Evolutionary conservation across 1,140 invertebrate genomes (phyloP), one percentile per base, ranked within the genome.

Genomic region (Lanistes nyassanus): DNA sequence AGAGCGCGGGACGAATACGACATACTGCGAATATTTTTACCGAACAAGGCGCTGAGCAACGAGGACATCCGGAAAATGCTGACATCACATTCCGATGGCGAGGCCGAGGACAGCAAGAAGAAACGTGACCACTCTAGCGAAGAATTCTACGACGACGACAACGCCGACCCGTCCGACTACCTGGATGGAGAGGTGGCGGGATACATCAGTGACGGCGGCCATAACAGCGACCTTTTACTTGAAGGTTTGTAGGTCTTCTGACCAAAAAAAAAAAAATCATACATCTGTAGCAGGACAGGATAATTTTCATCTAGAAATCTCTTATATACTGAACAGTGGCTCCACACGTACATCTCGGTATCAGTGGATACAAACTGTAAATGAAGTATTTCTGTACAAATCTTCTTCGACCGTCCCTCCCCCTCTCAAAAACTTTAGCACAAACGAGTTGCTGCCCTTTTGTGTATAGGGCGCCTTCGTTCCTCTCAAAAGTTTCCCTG

Each of bases 1-100:
- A 29, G 21, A 11, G 34, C 56, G 3, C 51, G 47, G 19, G 68
- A 58, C 37, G 47, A 64, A 34, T 77, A 72, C 39, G 76, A 77
- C 65, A 36, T 77, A 23, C 51, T 77, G 19, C 29, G 76, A 29
- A 77, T 77, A 55, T 77, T 77, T 51, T 36, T 77, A 21, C 47
- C 71, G 2, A 34, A 70, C 62, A 73, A 77, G 55, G 70, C 62
- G 53, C 55, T 77, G 34, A 73, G 69, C 21, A 70, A 77, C 47
- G 64, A 73, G n/a, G 29, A 47, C 29, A 55, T 77, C 19, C 34
- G 51, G 13, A n/a, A 72, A 29, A 64, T 77, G 7, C 31, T 77
- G 34, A 58, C 36, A 36, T 66, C 36, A 37, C 37, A 13, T 5
- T 36, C 31, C n/a, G 31, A 26, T 3, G 9, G 11, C 36, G 26